Base-by-base conservation (phyloP, 2,797 vertebrate species). In the Lepilemur septentrionalis region DNA sequence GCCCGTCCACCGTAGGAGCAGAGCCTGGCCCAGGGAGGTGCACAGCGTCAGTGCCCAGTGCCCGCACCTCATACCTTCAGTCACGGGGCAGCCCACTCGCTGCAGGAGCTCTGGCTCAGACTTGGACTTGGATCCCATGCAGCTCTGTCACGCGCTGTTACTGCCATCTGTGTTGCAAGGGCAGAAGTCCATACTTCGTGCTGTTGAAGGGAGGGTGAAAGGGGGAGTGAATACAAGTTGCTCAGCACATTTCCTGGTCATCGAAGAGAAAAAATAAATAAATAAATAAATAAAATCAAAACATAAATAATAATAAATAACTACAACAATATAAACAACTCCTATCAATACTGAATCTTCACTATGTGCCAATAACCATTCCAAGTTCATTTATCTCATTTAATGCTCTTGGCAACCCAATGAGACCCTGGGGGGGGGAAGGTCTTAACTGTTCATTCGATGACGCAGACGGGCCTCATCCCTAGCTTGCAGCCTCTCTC, bases 1-100 rank as follows among this genome's bases (percentile, higher is more conserved):
- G 7, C 11, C 61, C 17, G 10, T 79, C 10, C 9, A 2, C n/a
- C 30, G 30, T 25, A 28, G 25, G 32, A 46, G 11, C 48, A 85
- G 65, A 69, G 48, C 48, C 52, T 35, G 17, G 65, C 50, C 28
- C 48, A 55, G 83, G 50, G 46, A 32, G 15, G 17, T 4, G 32
- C 3, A 7, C 50, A 63, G 22, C 9, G 18, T 5, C 41, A n/a
- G 25, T 1, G 5, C 10, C 13, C 1, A 23, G 13, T 3, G 32
- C 13, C 35, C 41, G 20, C 3, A 63, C 0, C 0, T 13, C 30
- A 13, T 32, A 43, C n/a, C n/a, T n/a, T 12, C 7, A 38, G 52
- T 15, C 28, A 12, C 1, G 7, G 0, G 7, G 55, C 1, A 32
- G 52, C 32, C 30, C 38, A 18, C 7, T 82, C n/a, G 20, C 41